Conservation (phyloP, 2,888 invertebrate species). For the Alloscopus bannaensis region DNA sequence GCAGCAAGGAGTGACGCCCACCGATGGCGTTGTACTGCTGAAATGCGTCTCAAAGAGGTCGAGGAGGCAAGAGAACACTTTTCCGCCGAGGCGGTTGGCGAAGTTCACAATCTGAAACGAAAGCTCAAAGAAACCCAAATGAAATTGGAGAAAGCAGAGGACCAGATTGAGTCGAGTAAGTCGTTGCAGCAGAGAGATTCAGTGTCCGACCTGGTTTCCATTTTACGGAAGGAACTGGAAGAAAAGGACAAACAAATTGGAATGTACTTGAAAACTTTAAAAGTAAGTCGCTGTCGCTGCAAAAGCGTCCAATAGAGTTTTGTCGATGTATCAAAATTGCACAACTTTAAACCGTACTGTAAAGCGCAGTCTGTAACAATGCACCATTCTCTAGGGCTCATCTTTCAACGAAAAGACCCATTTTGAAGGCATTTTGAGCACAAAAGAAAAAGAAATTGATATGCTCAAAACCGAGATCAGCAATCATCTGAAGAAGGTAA, state of each 20-base stretch:
- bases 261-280: slow-evolving; percentile 75
- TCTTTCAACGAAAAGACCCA: slow-evolving; percentile 54
- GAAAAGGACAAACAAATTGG: slow-evolving; percentile 69
- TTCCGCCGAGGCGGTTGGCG: slow-evolving; percentile 66
- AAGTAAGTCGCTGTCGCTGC: slow-evolving; percentile 74
- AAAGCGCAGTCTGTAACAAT: no score
- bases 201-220: slow-evolving; percentile 60
- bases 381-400: slow-evolving; percentile 28
- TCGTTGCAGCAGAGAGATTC: slow-evolving; percentile 67
- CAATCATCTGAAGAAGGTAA: slow-evolving; percentile 67
- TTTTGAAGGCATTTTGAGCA: slow-evolving; percentile 32
- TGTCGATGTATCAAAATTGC: background rate
- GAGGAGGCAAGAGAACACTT: slow-evolving; percentile 79
- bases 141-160: slow-evolving; percentile 79
- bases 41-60: slow-evolving; percentile 82
- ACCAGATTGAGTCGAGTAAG: slow-evolving; percentile 65
- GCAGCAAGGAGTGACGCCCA: slow-evolving; percentile 78
- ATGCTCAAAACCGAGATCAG: slow-evolving; percentile 63
- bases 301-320: no score
- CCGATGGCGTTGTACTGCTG: slow-evolving; percentile 83
- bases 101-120: slow-evolving; percentile 62
- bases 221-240: slow-evolving; percentile 63
- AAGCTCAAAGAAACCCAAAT: slow-evolving; percentile 77
- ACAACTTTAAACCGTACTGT: no score
- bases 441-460: slow-evolving; percentile 68